Evolutionary conservation across 2,888 invertebrate genomes (phyloP).

Genomic region (Callyntrura sp.): DNA sequence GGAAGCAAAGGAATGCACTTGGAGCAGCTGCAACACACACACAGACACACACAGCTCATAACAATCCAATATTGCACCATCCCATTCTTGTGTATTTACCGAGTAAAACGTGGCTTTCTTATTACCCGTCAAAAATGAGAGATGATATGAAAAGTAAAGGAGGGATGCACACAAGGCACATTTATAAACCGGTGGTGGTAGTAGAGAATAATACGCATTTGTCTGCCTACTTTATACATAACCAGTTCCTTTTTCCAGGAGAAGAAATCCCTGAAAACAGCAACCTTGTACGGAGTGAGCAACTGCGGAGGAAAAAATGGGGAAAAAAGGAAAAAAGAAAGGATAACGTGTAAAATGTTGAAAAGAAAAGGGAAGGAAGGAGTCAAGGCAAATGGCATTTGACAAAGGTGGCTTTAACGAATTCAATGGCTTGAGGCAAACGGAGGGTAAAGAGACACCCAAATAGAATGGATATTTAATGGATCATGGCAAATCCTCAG

Average conservation of each 20-base stretch:
- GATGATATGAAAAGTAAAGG: constrained; percentile 18
- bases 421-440: constrained; percentile 80
- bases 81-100: background rate
- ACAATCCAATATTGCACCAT: constrained; percentile 50
- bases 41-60: constrained; percentile 27
- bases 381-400: constrained; percentile 69
- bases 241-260: background rate
- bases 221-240: background rate
- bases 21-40: background rate
- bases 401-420: constrained; percentile 82
- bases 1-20: constrained; percentile 10
- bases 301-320: background rate
- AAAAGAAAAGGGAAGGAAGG: constrained; percentile 57
- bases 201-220: too few species aligned
- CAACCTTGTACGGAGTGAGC: background rate
- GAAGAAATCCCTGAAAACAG: constrained; percentile 27
- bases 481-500: constrained; percentile 81
- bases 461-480: constrained; percentile 83
- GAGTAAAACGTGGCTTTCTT: background rate
- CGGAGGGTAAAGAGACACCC: constrained; percentile 78
- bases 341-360: constrained; percentile 49
- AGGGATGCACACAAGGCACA: background rate
- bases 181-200: too few species aligned
- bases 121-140: background rate
- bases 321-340: constrained; percentile 31